These are phyloP conservation scores for Pangasianodon hypophthalmus DNA, from an alignment of 2,113 vertebrate genomes.

Conservation along the genomic window DNA sequence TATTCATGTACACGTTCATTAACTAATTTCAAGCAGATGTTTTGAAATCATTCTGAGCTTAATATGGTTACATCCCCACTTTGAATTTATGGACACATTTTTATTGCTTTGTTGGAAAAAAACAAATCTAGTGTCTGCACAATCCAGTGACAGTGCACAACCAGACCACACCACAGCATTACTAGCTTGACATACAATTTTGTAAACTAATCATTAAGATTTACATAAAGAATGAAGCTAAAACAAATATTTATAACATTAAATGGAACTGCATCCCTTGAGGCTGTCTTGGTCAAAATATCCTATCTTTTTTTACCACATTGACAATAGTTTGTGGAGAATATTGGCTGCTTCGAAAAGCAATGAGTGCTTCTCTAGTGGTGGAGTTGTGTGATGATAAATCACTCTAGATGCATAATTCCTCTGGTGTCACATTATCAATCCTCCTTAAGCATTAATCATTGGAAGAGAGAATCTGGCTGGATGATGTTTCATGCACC, in stretches of 20 bases:
- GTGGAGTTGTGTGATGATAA: slow-evolving; percentile 45
- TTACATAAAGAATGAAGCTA: not conserved
- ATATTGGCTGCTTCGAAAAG: not conserved
- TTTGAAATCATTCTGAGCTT: slow-evolving; percentile 45
- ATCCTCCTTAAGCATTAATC: slow-evolving; percentile 64
- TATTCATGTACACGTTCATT: slow-evolving; percentile 45
- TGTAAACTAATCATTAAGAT: not conserved
- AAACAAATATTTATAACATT: slow-evolving; percentile 19
- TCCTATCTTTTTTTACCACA: not conserved
- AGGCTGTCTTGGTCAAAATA: slow-evolving; percentile 25
- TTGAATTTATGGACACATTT: slow-evolving; percentile 39
- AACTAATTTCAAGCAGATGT: slow-evolving; percentile 41
- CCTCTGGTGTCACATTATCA: slow-evolving; percentile 53
- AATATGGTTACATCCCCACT: not conserved
- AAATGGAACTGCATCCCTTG: not conserved
- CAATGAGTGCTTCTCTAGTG: slow-evolving; percentile 20
- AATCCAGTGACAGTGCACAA: slow-evolving; percentile 38
- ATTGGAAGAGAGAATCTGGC: slow-evolving; percentile 45
- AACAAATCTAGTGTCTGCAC: not conserved
- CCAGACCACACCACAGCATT: not conserved
- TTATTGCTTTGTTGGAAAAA: slow-evolving; percentile 32
- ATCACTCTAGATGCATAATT: slow-evolving; percentile 35
- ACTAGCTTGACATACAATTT: not conserved
- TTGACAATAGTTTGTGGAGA: slow-evolving; percentile 25
- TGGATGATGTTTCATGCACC: slow-evolving; percentile 36